Percentiles rank a stretch among this genome's conserved stretches.
These are phyloP conservation scores for Acrossocheilus fasciatus DNA, from an alignment of 2,797 vertebrate genomes.

Conservation along the genomic window DNA sequence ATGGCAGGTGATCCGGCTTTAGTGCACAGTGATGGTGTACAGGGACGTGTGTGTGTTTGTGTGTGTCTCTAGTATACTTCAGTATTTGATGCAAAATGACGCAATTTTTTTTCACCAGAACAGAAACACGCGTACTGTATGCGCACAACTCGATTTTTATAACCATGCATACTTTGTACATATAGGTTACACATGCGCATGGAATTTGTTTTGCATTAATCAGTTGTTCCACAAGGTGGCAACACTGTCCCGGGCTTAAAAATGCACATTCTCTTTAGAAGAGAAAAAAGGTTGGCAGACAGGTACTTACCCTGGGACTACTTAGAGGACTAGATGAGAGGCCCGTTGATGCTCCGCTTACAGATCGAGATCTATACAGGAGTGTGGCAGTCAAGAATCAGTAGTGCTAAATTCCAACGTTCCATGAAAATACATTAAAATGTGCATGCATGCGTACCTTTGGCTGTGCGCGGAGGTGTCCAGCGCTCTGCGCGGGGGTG, in stretches of 20 bases:
- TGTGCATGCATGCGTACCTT: constrained; percentile 66
- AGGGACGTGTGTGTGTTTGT: constrained; percentile 44
- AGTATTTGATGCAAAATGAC: neutral
- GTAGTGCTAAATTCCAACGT: neutral
- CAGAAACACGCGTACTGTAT: neutral
- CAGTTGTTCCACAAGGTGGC: neutral
- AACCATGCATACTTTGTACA: neutral
- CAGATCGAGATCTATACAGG: constrained; percentile 87
- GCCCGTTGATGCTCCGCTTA: constrained; percentile 92
- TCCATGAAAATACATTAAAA: neutral
- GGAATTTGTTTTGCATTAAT: neutral
- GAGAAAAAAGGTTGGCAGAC: constrained; percentile 48
- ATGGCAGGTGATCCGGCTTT: constrained; percentile 58
- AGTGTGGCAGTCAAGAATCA: constrained; percentile 51
- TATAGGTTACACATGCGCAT: neutral
- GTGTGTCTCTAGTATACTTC: neutral
- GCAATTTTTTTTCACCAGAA: neutral
- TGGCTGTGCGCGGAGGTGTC: constrained; percentile 83
- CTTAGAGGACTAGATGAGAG: constrained; percentile 93
- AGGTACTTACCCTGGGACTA: constrained; percentile 90
- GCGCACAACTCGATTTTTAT: neutral
- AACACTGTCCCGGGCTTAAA: neutral
- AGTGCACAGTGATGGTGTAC: constrained; percentile 50
- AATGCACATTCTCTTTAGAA: neutral
- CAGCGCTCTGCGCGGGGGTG: constrained; percentile 88